Evolutionary conservation across 2,888 invertebrate species (phyloP), one percentile per base, ranked within the genome.

Genomic region (Synanthedon tipuliformis): DNA sequence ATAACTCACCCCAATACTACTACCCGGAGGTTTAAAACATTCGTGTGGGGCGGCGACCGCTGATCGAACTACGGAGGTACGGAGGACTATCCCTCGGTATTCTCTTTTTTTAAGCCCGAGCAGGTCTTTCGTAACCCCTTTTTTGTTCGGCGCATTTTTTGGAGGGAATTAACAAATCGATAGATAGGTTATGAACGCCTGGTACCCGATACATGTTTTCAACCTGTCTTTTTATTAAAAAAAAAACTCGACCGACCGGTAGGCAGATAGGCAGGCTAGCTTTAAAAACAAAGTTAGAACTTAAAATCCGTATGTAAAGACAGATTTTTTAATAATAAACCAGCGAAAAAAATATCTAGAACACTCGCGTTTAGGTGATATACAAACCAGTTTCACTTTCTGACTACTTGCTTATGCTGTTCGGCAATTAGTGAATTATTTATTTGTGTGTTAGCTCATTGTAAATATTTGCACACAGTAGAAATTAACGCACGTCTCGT

Each of bases 81-180:
- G 81, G 83, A 84, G 85, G 81, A 73, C 75, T 73, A 73, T 73
- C 82, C 84, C 84, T 84, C 84, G 82, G 77, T 78, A 68, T 82
- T 81, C 79, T 27, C 40, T 78, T 81, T 78, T 78, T 76, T 75
- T 67, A 61, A 68, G 66, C 61, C 71, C 75, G 71, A 78, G 71
- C 81, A 81, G 81, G 83, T 83, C 78, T 68, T 65, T 66, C 70
- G 73, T 75, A 77, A 83, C 82, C 83, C 81, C 78, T 82, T 86
- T 83, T 81, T 80, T 79, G 68, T 78, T 63, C 65, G 70, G 61
- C 70, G 69, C 70, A 64, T 73, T 76, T 72, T 83, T 83, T 82
- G 81, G 80, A 81, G 81, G 81, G 81, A 83, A 81, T 79, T 77
- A 78, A 72, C 68, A 65, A 76, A 77, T 80, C 76, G 68, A 79